Evolutionary conservation across 2,888 invertebrate species (phyloP), one percentile per base, ranked within the genome.

Genomic region (Himalopsyche anomala): DNA sequence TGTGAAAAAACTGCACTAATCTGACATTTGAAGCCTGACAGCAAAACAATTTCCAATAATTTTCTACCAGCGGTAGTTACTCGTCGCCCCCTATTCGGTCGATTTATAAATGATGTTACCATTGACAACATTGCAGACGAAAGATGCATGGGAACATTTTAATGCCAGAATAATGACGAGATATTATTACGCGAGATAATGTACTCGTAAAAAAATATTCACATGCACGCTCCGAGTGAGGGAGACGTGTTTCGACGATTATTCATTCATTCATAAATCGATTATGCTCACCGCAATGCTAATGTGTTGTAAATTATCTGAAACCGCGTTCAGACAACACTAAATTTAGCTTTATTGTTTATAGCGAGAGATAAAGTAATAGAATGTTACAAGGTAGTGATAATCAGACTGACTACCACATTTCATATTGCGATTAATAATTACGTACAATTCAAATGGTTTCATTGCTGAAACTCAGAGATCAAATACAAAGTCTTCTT

Each of bases 241-340:
- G 36, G 38, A 74, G 74, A 74, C 74, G 74, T 74, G 74, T 38
- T 36, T 12, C 74, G 74, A 74, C 74, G 74, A 74, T 74, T 38
- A 74, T 74, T 74, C 74, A 74, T 74, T 74, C 74, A 74, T 74
- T 74, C 74, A 74, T 74, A 74, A 74, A 74, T 38, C 36, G 74
- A 74, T 74, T 74, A 74, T 74, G 36, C 74, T 74, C 74, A 74
- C 74, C 74, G 74, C 74, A 74, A 74, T 74, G 74, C 74, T 74
- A 74, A 74, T 74, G 74, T 74, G 74, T 74, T 74, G 74, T 74
- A 38, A 74, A 28, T 74, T 74, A 74, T 74, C 12, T 74, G 74
- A 38, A 74, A 74, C 74, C 74, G 38, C 28, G 74, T 74, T 74
- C 38, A 74, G 38, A 74, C 74, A 74, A 74, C 11, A 74, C 74